These are phyloP conservation scores for Serrognathus titanus DNA, from an alignment of 2,888 invertebrate species.

Conservation along the genomic window DNA sequence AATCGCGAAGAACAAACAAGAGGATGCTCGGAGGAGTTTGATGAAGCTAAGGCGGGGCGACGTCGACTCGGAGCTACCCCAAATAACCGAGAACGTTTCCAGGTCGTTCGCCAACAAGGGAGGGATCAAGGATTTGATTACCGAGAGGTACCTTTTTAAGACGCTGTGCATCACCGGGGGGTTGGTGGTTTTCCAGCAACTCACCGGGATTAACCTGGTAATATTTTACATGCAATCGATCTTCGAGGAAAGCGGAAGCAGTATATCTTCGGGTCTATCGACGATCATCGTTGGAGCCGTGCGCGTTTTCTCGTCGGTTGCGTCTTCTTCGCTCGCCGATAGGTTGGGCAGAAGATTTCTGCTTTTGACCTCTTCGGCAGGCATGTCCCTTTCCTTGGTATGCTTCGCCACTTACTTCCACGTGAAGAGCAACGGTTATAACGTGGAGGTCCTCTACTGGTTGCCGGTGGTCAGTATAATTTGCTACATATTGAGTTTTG, in stretches of 20 bases:
- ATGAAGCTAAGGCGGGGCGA: conserved; percentile 64
- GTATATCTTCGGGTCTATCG: conserved; percentile 56
- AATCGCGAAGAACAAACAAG: conserved; percentile 54
- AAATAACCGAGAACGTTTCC: conserved; percentile 41
- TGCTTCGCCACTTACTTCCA: conserved; percentile 73
- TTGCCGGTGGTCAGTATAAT: conserved; percentile 68
- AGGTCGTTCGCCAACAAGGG: conserved; percentile 29
- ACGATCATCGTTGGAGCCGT: conserved; percentile 75
- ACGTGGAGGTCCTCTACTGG: conserved; percentile 60
- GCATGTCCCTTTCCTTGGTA: conserved; percentile 62
- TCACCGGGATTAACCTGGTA: conserved; percentile 69
- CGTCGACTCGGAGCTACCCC: conserved; percentile 59
- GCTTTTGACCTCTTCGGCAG: conserved; percentile 64
- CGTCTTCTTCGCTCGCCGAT: conserved; percentile 73
- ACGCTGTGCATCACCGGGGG: conserved; percentile 43
- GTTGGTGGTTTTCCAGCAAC: conserved; percentile 40
- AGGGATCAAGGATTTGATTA: conserved; percentile 39
- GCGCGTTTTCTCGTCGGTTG: conserved; percentile 65
- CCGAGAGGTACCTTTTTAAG: conserved; percentile 40
- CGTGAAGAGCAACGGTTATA: conserved; percentile 55
- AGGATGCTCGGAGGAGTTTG: conserved; percentile 63
- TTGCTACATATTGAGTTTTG: conserved; percentile 69
- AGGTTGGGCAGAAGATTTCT: conserved; percentile 69
- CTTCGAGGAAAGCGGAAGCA: conserved; percentile 51
- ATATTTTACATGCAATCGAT: conserved; percentile 72